Evolutionary conservation across 1,140 invertebrate genomes (phyloP).

Genomic region (Apis dorsata): DNA sequence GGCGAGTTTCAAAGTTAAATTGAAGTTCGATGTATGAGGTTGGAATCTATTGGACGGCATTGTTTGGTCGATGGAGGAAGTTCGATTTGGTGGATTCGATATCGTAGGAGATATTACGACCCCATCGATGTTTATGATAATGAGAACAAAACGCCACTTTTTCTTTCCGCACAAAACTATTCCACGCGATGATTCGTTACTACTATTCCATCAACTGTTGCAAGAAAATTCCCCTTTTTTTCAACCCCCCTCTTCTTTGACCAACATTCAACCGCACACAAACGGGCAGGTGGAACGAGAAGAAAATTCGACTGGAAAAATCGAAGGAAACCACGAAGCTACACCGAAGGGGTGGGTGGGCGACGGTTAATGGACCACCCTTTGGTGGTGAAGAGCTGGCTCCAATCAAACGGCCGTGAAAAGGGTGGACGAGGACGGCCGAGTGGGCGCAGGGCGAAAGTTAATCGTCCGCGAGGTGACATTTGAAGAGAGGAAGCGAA

Average conservation of each 20-base stretch:
- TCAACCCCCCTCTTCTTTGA: too few species aligned
- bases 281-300: too few species aligned
- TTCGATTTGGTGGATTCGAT: not conserved
- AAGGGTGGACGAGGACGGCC: not conserved
- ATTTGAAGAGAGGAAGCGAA: constrained; percentile 55
- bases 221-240: too few species aligned
- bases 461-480: constrained; percentile 66
- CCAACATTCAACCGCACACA: too few species aligned
- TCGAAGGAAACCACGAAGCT: not conserved
- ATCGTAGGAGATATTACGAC: not conserved
- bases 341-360: constrained; percentile 30
- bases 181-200: too few species aligned
- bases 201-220: not conserved
- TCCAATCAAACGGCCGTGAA: constrained; percentile 62
- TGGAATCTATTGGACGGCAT: constrained; percentile 24
- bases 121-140: not conserved
- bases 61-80: constrained; percentile 5
- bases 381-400: constrained; percentile 53
- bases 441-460: constrained; percentile 47
- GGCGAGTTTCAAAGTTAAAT: constrained; percentile 29
- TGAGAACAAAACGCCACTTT: not conserved
- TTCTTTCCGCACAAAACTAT: too few species aligned
- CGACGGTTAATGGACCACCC: constrained; percentile 57
- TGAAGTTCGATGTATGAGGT: constrained; percentile 32
- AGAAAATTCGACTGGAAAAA: not conserved